phyloP scores from a whole-genome alignment of 2,113 vertebrate genomes.

The Oxyruncus cristatus region DNA sequence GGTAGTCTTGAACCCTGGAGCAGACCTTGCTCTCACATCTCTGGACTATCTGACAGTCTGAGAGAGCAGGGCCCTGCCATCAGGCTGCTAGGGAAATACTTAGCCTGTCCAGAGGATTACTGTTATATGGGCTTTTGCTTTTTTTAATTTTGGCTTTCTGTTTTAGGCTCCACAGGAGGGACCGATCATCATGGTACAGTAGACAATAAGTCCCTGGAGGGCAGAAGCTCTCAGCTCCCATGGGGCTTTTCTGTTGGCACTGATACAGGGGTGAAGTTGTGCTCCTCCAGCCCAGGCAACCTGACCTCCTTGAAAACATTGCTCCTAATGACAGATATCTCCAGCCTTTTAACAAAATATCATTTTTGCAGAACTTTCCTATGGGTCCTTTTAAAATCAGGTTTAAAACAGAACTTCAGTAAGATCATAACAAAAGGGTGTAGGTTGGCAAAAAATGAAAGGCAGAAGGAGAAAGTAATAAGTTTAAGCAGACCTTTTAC shows the following conservation, averaged over 20 bases:
- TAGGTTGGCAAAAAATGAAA: not conserved
- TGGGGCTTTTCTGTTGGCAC: not conserved
- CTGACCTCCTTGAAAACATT: not conserved
- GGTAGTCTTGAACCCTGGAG: fast-evolving
- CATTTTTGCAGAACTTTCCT: not conserved
- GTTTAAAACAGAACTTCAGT: not conserved
- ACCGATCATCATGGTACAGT: not conserved
- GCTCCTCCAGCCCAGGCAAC: not conserved
- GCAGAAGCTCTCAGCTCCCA: not conserved
- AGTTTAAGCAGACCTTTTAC: not conserved
- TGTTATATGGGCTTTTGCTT: not conserved
- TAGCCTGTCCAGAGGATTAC: not conserved
- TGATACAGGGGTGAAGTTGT: not conserved
- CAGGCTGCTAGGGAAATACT: not conserved
- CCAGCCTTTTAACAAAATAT: not conserved
- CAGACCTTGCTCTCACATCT: not conserved
- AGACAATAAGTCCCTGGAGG: not conserved
- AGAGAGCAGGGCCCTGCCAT: not conserved
- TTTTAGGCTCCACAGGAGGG: not conserved
- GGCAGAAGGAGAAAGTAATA: not conserved
- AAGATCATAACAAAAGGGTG: not conserved
- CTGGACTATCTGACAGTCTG: fast-evolving
- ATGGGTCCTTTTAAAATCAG: not conserved
- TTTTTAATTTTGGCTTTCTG: not conserved
- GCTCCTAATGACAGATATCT: not conserved